Evolutionary conservation across 2,888 invertebrate species (phyloP).

Genomic region (Chalcosyrphus nemorum): DNA sequence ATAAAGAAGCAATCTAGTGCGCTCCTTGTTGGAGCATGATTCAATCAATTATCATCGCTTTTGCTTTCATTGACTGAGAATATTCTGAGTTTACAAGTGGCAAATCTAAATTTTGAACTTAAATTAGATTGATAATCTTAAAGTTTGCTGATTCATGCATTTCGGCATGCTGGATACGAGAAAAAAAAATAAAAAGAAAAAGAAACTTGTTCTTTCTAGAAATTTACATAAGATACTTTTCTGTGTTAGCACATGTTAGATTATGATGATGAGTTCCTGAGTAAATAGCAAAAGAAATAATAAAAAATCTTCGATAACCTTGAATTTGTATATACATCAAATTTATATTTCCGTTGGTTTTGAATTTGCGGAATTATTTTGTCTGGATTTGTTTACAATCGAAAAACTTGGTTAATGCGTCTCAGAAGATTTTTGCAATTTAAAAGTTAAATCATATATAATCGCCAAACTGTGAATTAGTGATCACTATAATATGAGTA

Average conservation of each 20-base stretch:
- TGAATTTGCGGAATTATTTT: not conserved
- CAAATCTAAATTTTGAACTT: not conserved
- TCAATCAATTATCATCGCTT: not conserved
- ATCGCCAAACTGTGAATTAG: not conserved
- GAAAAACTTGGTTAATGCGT: not conserved
- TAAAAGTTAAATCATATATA: not conserved
- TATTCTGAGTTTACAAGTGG: not conserved
- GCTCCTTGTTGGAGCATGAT: not conserved
- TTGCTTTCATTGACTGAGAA: not conserved
- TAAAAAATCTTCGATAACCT: constrained; percentile 34
- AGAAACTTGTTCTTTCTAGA: constrained; percentile 19
- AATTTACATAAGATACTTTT: constrained; percentile 24
- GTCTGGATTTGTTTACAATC: not conserved
- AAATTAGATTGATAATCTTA: not conserved
- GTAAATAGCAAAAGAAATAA: not conserved
- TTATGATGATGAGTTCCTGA: constrained; percentile 6
- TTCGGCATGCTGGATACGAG: not conserved
- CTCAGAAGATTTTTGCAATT: not conserved
- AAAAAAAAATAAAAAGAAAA: not conserved
- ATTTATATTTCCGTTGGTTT: constrained; percentile 28
- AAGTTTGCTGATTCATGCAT: constrained; percentile 28
- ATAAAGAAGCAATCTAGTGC: not conserved
- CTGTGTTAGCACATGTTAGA: constrained; percentile 34
- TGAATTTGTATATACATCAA: constrained; percentile 4
- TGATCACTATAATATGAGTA: not conserved